Evolutionary conservation across 2,113 vertebrate species (phyloP).

Genomic region (Chaetorhynchus papuensis): DNA sequence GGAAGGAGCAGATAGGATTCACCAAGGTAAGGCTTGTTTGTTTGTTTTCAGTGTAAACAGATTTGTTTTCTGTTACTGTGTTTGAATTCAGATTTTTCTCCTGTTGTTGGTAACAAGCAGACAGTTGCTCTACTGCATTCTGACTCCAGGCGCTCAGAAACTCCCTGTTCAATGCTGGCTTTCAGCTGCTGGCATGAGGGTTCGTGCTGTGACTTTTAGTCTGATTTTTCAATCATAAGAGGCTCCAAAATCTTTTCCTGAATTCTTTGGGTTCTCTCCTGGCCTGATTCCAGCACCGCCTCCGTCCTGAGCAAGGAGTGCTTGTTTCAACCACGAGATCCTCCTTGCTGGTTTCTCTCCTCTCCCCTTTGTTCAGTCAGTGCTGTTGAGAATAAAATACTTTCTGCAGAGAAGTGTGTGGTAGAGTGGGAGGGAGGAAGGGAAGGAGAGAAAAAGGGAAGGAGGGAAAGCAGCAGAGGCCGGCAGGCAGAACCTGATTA

Average conservation of each 20-base stretch:
- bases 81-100: background rate
- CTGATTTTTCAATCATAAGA: slow-evolving; percentile 34
- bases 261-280: slow-evolving; percentile 16
- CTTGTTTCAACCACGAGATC: background rate
- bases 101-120: background rate
- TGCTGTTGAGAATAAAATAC: background rate
- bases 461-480: background rate
- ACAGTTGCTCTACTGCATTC: background rate
- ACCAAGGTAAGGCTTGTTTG: slow-evolving; percentile 83
- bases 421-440: background rate
- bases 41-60: background rate
- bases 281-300: background rate
- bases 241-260: slow-evolving; percentile 27
- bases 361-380: background rate
- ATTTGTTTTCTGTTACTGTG: background rate
- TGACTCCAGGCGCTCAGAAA: background rate
- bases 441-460: background rate
- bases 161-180: background rate
- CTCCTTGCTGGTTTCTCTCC: background rate
- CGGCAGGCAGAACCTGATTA: background rate
- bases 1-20: slow-evolving; percentile 92
- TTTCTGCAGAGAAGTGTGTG: background rate
- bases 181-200: background rate
- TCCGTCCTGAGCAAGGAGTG: background rate
- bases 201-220: background rate